Evolutionary conservation across 2,797 vertebrate genomes (phyloP), one percentile per base, ranked within the genome.

Genomic region (Alosa sapidissima): DNA sequence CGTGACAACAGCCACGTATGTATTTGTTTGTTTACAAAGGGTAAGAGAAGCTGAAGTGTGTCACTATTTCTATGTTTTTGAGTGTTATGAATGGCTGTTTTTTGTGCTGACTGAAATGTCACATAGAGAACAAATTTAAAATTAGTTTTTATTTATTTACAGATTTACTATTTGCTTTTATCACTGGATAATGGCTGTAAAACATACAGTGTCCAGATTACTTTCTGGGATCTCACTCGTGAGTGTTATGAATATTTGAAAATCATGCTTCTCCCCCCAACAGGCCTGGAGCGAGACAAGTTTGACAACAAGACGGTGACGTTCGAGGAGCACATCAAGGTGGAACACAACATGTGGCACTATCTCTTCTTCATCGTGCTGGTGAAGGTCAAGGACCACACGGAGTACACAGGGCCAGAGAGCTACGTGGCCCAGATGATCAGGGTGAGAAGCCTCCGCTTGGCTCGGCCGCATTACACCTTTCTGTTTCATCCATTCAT

Each of bases 291-390:
- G 90, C 94, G 98, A 87, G 98, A 99, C 91, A 99, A 99, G 93
- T 99, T 99, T 86, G 98, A 99, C 94, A 99, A 99, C 92, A 99
- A 99, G 95, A 99, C 98, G 0, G 98, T 99, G 51, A 98, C 98
- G 0, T 99, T 99, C 84, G 98, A 99, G 81, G 98, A 99, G 88
- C 98, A 99, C 92, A 99, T 99, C 90, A 98, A 99, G 92, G 98
- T 98, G 5, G 98, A 99, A 55, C 98, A 99, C 96, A 99, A 99
- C 92, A 99, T 99, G 98, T 99, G 98, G 98, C 98, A 99, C 87
- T 99, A 99, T 81, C 93, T 99, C 90, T 99, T 96, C 93, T 99
- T 99, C 90, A 99, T 99, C 10, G 98, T 99, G 21, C 92, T 99
- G 87, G 97, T 99, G 84, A 99, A 98, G 92, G 98, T 99, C 33